A percentile compares a stretch with the other conserved stretches of the same genome.
These are phyloP conservation scores for Cantharis lateralis DNA, from an alignment of 2,888 invertebrate species.

Conservation along the genomic window DNA sequence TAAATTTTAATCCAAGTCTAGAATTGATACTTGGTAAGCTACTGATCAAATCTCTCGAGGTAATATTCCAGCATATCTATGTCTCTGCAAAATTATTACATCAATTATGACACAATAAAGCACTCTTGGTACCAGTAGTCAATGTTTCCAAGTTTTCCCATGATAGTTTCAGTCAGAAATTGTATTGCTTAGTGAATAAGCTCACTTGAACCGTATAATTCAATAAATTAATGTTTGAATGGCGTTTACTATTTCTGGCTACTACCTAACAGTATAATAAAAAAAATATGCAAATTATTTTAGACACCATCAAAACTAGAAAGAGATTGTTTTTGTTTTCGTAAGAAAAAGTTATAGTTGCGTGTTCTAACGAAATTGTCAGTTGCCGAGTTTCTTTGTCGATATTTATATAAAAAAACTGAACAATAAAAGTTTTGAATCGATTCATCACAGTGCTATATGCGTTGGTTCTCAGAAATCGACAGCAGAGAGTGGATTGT, in stretches of 20 bases:
- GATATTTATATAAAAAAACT: constrained; percentile 27
- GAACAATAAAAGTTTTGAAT: constrained; percentile 28
- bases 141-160: constrained; percentile 19
- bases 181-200: constrained; percentile 16
- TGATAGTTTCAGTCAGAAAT: constrained; percentile 17
- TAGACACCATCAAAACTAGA: neutral
- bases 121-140: constrained; percentile 26
- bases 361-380: constrained; percentile 23
- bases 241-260: neutral
- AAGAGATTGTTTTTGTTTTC: neutral
- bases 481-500: constrained; percentile 41
- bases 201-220: neutral
- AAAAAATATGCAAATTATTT: neutral
- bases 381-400: constrained; percentile 21
- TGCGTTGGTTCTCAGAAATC: constrained; percentile 40
- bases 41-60: constrained; percentile 17
- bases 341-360: constrained; percentile 13
- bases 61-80: constrained; percentile 11
- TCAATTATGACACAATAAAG: constrained; percentile 37
- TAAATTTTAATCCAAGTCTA: neutral
- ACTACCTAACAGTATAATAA: neutral
- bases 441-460: constrained; percentile 33
- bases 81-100: constrained; percentile 30
- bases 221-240: neutral
- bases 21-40: constrained; percentile 4